Percentiles rank a stretch among this genome's conserved stretches.
Evolutionary conservation across 2,888 invertebrate genomes (phyloP).

Genomic region (Iphiclides podalirius): DNA sequence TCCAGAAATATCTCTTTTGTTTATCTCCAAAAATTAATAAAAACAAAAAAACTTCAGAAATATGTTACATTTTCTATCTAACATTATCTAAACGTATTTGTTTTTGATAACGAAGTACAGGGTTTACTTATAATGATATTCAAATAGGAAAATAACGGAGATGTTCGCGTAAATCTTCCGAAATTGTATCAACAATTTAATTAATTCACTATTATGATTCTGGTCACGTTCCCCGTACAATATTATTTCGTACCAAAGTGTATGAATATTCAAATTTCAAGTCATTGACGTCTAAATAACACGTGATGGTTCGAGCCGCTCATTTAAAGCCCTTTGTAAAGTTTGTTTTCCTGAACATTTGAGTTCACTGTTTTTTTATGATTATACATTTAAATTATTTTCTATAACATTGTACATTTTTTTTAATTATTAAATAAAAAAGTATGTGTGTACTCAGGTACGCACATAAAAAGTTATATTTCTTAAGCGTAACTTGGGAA

Average conservation of each 20-base stretch:
- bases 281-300: slow-evolving; percentile 31
- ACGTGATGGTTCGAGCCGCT: slow-evolving; percentile 22
- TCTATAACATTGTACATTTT: no score
- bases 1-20: no score
- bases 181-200: slow-evolving; percentile 27
- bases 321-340: slow-evolving; percentile 30
- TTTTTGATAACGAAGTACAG: no score
- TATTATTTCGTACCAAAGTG: slow-evolving; percentile 40
- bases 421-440: no score
- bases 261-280: slow-evolving; percentile 53
- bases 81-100: no score
- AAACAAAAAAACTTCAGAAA: no score
- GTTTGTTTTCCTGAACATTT: slow-evolving; percentile 23
- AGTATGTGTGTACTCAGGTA: no score
- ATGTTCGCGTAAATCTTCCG: slow-evolving; percentile 5
- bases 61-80: no score
- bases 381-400: neutral
- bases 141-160: slow-evolving; percentile 8
- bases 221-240: slow-evolving; percentile 40
- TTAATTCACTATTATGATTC: slow-evolving; percentile 39
- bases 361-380: slow-evolving; percentile 3
- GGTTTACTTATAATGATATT: neutral
- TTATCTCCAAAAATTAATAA: no score
- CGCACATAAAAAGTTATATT: no score
- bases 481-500: no score